Evolutionary conservation across 2,888 invertebrate genomes (phyloP).

Genomic region (Ecliptopera silaceata): DNA sequence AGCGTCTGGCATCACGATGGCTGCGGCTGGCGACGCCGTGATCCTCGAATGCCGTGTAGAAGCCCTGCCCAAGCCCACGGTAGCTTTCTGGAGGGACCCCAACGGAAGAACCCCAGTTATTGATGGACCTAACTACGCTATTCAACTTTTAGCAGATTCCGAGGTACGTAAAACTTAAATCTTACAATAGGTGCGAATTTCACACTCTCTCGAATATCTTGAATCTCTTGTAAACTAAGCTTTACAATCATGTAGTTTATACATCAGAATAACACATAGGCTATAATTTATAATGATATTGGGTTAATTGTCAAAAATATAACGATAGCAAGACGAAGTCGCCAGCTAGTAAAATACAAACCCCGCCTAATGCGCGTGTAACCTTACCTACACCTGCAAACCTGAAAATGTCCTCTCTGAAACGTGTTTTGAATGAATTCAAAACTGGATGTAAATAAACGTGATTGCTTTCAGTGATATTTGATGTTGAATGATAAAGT

Average conservation of each 20-base stretch:
- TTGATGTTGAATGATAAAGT: conserved; percentile 2
- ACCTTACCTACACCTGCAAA: too few species aligned
- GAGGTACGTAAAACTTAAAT: conserved; percentile 67
- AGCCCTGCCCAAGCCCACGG: conserved; percentile 90
- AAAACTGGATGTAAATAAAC: conserved; percentile 17
- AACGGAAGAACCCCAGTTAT: conserved; percentile 89
- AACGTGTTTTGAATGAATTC: conserved; percentile 18
- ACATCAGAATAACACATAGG: too few species aligned
- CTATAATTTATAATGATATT: too few species aligned
- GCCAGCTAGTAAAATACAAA: too few species aligned
- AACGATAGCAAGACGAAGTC: too few species aligned
- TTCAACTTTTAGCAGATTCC: conserved; percentile 82
- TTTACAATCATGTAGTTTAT: too few species aligned
- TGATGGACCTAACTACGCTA: conserved; percentile 89
- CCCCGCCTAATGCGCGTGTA: too few species aligned
- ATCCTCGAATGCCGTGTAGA: conserved; percentile 90
- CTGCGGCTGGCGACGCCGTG: conserved; percentile 88
- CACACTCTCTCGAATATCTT: too few species aligned
- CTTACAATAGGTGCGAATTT: too few species aligned
- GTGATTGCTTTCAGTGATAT: conserved; percentile 20
- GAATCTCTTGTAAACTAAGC: too few species aligned
- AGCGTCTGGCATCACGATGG: conserved; percentile 90
- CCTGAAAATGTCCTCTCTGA: not conserved
- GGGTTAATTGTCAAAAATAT: too few species aligned
- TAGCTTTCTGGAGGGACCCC: conserved; percentile 92